Conservation (phyloP, 1,140 invertebrate genomes). For the Chironomus tepperi region DNA sequence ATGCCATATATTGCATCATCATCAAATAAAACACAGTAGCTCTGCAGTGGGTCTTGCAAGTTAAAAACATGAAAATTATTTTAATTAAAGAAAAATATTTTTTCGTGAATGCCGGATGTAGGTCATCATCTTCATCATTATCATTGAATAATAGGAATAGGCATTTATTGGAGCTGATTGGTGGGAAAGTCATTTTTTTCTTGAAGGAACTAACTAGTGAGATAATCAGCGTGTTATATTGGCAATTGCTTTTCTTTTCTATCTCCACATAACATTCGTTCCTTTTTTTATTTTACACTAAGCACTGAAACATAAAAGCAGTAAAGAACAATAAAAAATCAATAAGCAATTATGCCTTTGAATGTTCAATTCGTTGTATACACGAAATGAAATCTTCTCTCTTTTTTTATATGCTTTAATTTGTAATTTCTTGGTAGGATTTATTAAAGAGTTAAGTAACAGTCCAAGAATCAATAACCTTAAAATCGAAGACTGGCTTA, state of each 20-base stretch:
- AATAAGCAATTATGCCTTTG: slow-evolving; percentile 19
- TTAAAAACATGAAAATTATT: not conserved
- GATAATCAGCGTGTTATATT: slow-evolving; percentile 14
- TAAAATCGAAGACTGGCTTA: too few relatives aligned
- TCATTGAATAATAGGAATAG: not conserved
- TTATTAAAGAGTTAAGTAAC: not conserved
- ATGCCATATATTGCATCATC: not conserved
- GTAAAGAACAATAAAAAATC: slow-evolving; percentile 20
- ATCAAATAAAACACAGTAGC: not conserved
- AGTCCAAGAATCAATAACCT: not conserved
- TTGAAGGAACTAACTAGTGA: not conserved
- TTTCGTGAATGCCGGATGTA: not conserved
- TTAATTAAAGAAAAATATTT: slow-evolving; percentile 9
- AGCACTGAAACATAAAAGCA: not conserved
- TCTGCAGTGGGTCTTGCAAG: not conserved
- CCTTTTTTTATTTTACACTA: too few relatives aligned
- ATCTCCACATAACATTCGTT: not conserved
- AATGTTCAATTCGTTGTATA: slow-evolving; percentile 21
- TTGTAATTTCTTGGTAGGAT: slow-evolving; percentile 15
- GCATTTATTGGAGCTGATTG: too few relatives aligned
- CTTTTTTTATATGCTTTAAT: slow-evolving; percentile 20
- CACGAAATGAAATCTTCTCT: slow-evolving; percentile 6
- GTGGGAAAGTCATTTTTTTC: not conserved
- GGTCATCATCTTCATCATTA: slow-evolving; percentile 10
- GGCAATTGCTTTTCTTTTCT: not conserved